Conservation (phyloP, 2,888 invertebrate genomes). For the Carpatolechia fugitivella region DNA sequence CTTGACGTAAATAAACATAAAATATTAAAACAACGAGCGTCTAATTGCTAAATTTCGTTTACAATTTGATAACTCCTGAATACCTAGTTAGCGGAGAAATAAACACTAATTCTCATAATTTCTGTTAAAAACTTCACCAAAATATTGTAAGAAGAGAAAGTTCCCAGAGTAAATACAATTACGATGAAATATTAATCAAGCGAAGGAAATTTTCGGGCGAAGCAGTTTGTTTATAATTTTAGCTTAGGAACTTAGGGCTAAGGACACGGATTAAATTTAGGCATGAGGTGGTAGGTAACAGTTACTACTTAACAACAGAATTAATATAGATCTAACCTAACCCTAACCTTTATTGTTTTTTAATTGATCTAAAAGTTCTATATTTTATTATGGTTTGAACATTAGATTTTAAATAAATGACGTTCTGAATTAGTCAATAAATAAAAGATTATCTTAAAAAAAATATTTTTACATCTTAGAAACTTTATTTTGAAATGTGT, state of each 20-base stretch:
- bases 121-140: constrained; percentile 11
- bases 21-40: no score
- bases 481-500: no score
- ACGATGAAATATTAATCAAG: constrained; percentile 19
- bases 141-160: constrained; percentile 8
- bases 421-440: no score
- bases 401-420: no score
- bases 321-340: no score
- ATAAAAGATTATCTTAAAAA: no score
- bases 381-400: no score
- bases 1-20: no score
- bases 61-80: background rate
- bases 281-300: background rate
- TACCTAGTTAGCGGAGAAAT: constrained; percentile 1
- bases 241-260: background rate
- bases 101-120: constrained; percentile 6
- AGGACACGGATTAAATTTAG: background rate
- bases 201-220: constrained; percentile 8
- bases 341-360: no score
- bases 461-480: no score
- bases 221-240: constrained; percentile 13
- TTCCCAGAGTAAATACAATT: constrained; percentile 15
- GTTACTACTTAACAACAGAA: no score
- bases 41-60: background rate
- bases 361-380: no score